phyloP scores from a whole-genome alignment of 2,797 vertebrate species.

The Sarcophilus harrisii region DNA sequence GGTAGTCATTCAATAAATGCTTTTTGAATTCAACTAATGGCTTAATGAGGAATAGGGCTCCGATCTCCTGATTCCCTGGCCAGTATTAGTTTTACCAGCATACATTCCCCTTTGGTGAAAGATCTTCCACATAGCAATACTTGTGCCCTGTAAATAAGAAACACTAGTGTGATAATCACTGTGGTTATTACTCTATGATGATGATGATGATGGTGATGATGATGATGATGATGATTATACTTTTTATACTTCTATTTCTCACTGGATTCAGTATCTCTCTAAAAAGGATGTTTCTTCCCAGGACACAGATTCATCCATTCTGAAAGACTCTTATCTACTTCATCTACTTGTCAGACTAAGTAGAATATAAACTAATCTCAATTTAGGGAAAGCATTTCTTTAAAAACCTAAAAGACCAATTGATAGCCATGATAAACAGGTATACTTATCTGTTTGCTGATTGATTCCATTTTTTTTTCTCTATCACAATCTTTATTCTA shows the following conservation, averaged over 20 bases:
- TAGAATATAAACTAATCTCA: background rate
- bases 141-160: background rate
- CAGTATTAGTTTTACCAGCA: background rate
- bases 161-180: background rate
- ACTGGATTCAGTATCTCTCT: background rate
- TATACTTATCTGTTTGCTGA: background rate
- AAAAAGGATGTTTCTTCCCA: background rate
- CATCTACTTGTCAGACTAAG: background rate
- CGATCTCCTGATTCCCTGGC: background rate
- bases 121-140: background rate
- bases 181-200: background rate
- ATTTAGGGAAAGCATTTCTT: background rate
- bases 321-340: background rate
- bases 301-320: background rate
- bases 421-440: background rate
- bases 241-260: background rate
- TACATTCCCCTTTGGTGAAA: background rate
- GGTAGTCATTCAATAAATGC: background rate
- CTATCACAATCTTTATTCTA: background rate
- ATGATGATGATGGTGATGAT: background rate
- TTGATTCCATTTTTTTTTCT: background rate
- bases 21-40: background rate
- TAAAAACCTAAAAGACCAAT: background rate
- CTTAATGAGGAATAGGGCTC: background rate
- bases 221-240: background rate